Conservation (phyloP, 2,888 invertebrate species). For the Macaria liturata region DNA sequence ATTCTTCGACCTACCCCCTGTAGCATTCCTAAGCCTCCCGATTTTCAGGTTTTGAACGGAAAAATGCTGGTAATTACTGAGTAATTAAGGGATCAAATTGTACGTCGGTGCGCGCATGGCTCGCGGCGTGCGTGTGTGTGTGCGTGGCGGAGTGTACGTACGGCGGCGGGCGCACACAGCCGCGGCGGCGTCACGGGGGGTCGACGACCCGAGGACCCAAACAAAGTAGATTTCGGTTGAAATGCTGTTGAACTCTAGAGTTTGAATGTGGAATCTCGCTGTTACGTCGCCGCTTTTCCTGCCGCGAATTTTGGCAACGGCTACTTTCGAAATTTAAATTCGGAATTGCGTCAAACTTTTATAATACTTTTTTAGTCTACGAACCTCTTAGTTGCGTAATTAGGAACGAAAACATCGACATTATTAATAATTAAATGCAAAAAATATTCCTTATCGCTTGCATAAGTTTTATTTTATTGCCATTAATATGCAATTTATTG, state of each 20-base stretch:
- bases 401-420: background rate
- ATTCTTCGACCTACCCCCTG: constrained; percentile 34
- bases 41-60: constrained; percentile 41
- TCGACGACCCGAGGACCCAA: constrained; percentile 80
- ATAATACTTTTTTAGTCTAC: constrained; percentile 3
- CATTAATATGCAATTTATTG: background rate
- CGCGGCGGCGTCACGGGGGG: constrained; percentile 67
- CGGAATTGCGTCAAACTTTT: constrained; percentile 24
- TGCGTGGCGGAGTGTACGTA: constrained; percentile 54
- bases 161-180: constrained; percentile 65
- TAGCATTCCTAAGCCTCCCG: constrained; percentile 35
- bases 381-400: constrained; percentile 4
- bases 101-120: constrained; percentile 50
- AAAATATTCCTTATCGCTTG: background rate
- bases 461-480: background rate
- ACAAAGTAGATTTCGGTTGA: constrained; percentile 82
- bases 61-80: constrained; percentile 49
- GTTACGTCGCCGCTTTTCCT: constrained; percentile 57
- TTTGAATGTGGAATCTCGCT: constrained; percentile 69
- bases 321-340: constrained; percentile 44
- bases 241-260: constrained; percentile 80
- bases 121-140: constrained; percentile 57
- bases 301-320: constrained; percentile 62
- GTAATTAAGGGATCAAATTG: constrained; percentile 72
- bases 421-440: background rate